Base-by-base conservation (phyloP, 2,888 invertebrate species). In the Drosophila greeni region DNA sequence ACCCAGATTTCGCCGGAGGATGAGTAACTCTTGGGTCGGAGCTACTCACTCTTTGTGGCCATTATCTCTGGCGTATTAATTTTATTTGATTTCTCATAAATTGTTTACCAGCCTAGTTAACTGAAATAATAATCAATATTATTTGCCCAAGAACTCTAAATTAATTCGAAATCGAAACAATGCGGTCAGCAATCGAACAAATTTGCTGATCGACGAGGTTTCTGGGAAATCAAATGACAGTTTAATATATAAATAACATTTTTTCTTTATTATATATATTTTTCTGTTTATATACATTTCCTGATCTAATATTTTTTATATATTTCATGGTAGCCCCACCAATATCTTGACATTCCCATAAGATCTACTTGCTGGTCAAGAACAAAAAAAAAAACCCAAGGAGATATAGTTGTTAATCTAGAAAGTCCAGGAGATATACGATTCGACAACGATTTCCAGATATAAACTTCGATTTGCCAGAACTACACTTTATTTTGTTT, bases 21-120 rank as follows among this genome's bases (percentile, higher is more conserved):
- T 59, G 59, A 59, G 59, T 59, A 59, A 58, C 29, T 16, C 16
- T 43, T n/a, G 16, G 16, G 34, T 43, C 33, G 57, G 6, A 12
- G 33, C 3, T 12, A 12, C 9, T 26, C 33, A 2, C n/a, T 23
- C 12, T 20, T 39, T 11, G 6, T n/a, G 18, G n/a, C 18, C 9
- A 18, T 34, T 24, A 24, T 36, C 12, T 34, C 12, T 34, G 3
- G 16, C 20, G 11, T 31, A 37, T 37, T 23, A 20, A 47, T 47
- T 18, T 61, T n/a, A n/a, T 20, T 36, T 23, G 23, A 29, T 36
- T 59, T 36, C 2, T 7, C n/a, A 29, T 49, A 61, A 49, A 64
- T 64, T 64, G 33, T 42, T 49, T 49, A 48, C 42, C 42, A 33
- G 34, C 23, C 34, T 16, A 16, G 29, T 64, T 34, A 43, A 11